phyloP scores from a whole-genome alignment of 2,113 vertebrate species.

The Vulpes lagopus region DNA sequence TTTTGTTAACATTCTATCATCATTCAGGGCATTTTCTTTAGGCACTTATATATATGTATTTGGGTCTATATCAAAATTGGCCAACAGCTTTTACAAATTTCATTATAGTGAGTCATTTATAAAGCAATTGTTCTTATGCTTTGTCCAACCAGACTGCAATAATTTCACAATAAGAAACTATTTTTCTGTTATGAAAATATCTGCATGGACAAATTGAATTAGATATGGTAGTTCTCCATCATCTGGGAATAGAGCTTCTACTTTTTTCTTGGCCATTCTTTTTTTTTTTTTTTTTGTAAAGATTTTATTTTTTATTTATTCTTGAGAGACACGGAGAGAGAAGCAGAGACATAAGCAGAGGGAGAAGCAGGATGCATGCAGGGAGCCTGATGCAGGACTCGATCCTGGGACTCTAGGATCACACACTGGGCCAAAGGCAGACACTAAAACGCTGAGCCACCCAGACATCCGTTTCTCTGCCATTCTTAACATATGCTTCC shows the following conservation, averaged over 20 bases:
- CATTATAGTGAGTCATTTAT: not conserved
- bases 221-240: not conserved
- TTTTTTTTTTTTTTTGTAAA: too few species aligned
- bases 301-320: too few species aligned
- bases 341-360: too few species aligned
- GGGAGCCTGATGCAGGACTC: too few species aligned
- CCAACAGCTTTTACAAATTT: not conserved
- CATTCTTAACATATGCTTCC: not conserved
- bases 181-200: not conserved
- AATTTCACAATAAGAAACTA: not conserved
- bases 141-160: not conserved
- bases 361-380: too few species aligned
- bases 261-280: not conserved
- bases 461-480: not conserved
- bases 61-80: not conserved
- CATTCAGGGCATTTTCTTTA: not conserved
- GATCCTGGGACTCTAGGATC: too few species aligned
- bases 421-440: too few species aligned
- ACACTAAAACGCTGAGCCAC: too few species aligned
- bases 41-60: not conserved
- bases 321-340: too few species aligned
- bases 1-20: not conserved
- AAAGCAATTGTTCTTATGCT: not conserved
- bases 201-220: fast-evolving
- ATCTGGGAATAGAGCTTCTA: too few species aligned